Percentiles rank a stretch among this genome's conserved stretches.
Conservation (phyloP, 2,797 vertebrate species). For the Dermochelys coriacea region DNA sequence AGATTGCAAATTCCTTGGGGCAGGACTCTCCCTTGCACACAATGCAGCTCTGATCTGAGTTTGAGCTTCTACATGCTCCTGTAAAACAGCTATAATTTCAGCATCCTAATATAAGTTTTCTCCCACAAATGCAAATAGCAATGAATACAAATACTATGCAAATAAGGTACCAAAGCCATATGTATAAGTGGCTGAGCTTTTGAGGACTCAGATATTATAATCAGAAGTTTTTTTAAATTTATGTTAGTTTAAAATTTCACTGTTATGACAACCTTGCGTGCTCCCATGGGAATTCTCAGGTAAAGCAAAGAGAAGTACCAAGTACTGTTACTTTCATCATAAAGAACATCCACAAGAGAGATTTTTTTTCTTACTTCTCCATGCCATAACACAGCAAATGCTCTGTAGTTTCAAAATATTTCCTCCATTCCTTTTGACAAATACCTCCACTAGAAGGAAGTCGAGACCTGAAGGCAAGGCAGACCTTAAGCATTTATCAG, state of each 20-base stretch:
- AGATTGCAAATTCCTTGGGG: neutral
- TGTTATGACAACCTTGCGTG: neutral
- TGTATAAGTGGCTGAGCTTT: conserved; percentile 67
- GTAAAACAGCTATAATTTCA: conserved; percentile 64
- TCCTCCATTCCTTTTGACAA: neutral
- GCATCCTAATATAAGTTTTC: conserved; percentile 57
- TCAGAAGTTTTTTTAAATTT: conserved; percentile 27
- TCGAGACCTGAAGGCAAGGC: neutral
- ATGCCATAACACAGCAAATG: neutral
- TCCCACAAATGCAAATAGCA: conserved; percentile 54
- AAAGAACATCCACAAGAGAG: neutral
- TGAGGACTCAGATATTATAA: conserved; percentile 64
- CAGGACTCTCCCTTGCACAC: neutral
- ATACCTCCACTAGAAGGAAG: neutral
- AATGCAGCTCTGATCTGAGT: rapidly evolving
- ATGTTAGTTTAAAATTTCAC: neutral
- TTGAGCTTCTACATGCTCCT: neutral
- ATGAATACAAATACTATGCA: conserved; percentile 71
- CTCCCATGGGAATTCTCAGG: conserved; percentile 50
- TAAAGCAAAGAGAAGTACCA: neutral
- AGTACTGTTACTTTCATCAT: neutral
- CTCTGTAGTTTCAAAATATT: rapidly evolving
- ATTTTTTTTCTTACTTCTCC: neutral
- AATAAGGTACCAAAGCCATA: conserved; percentile 32
- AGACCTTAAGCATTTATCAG: neutral